A percentile compares a stretch with the other conserved stretches of the same genome.
Evolutionary conservation across 2,797 vertebrate genomes (phyloP).

Genomic region (Hippoglossus hippoglossus): DNA sequence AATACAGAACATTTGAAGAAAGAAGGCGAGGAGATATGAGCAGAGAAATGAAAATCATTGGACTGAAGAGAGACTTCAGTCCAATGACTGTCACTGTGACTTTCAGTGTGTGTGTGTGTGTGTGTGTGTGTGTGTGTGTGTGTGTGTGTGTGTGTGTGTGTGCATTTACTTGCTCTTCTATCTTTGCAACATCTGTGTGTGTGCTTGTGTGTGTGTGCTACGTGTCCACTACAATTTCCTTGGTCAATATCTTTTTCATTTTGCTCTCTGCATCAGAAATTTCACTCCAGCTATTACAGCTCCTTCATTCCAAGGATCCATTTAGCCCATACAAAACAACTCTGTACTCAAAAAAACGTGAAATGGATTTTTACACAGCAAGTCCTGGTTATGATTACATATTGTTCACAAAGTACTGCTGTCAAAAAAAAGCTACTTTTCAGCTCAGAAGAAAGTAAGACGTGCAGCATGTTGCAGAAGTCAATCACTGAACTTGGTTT

Average conservation of each 20-base stretch:
- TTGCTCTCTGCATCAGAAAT: slow-evolving; percentile 24
- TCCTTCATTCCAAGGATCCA: slow-evolving; percentile 18
- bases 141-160: slow-evolving; percentile 7
- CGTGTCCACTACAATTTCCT: slow-evolving; percentile 6
- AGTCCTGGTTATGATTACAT: slow-evolving; percentile 24
- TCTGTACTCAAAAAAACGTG: slow-evolving; percentile 9
- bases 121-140: background rate
- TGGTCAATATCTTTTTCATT: slow-evolving; percentile 39
- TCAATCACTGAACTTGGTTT: background rate
- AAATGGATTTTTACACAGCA: slow-evolving; percentile 16
- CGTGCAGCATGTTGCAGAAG: background rate
- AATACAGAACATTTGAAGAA: background rate
- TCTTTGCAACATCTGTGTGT: background rate
- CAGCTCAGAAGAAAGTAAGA: slow-evolving; percentile 2
- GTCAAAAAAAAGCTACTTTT: slow-evolving; percentile 3
- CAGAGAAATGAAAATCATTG: slow-evolving; percentile 47
- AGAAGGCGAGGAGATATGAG: slow-evolving; percentile 10
- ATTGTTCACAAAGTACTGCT: slow-evolving; percentile 13
- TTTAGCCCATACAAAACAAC: slow-evolving; percentile 36
- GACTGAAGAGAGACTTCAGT: slow-evolving; percentile 34
- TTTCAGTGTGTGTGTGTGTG: slow-evolving; percentile 9
- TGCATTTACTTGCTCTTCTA: background rate
- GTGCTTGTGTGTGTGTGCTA: background rate
- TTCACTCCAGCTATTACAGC: slow-evolving; percentile 14
- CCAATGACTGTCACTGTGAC: slow-evolving; percentile 3